Evolutionary conservation across 2,797 vertebrate genomes (phyloP).

Genomic region (Siniperca undulata): DNA sequence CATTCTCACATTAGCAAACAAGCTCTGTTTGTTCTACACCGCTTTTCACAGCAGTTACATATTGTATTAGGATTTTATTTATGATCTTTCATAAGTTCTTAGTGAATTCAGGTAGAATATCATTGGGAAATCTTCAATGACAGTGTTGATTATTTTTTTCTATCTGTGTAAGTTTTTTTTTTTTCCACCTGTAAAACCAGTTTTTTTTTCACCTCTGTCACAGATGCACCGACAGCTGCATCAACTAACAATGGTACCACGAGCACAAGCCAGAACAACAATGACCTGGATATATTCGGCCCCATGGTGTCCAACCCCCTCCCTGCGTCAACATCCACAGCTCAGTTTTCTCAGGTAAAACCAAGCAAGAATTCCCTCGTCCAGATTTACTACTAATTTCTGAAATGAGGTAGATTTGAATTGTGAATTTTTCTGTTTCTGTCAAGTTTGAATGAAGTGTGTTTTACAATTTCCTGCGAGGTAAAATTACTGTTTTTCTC

Average conservation of each 20-base stretch:
- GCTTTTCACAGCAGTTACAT: conserved; percentile 1
- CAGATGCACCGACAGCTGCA: conserved; percentile 90
- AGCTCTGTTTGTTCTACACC: conserved; percentile 17
- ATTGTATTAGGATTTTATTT: conserved; percentile 17
- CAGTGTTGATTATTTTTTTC: neutral
- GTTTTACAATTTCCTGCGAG: too few relatives aligned
- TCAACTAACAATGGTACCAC: conserved; percentile 87
- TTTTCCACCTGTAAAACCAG: conserved; percentile 43
- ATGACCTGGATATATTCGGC: conserved; percentile 98
- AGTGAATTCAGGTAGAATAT: conserved; percentile 3
- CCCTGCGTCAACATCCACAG: conserved; percentile 85
- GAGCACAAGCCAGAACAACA: conserved; percentile 87
- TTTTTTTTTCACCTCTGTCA: conserved; percentile 45
- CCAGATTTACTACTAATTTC: conserved; percentile 15
- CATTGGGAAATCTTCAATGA: neutral
- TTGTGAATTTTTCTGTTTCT: too few relatives aligned
- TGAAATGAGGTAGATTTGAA: too few relatives aligned
- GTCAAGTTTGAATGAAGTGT: too few relatives aligned
- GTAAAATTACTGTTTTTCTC: too few relatives aligned
- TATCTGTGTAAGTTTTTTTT: neutral
- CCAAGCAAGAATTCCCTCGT: neutral
- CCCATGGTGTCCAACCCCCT: conserved; percentile 99
- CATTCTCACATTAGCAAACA: conserved; percentile 8
- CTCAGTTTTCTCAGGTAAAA: conserved; percentile 85
- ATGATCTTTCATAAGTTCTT: neutral